Evolutionary conservation across 1,140 invertebrate genomes (phyloP).

Genomic region (Zophobas atratus): DNA sequence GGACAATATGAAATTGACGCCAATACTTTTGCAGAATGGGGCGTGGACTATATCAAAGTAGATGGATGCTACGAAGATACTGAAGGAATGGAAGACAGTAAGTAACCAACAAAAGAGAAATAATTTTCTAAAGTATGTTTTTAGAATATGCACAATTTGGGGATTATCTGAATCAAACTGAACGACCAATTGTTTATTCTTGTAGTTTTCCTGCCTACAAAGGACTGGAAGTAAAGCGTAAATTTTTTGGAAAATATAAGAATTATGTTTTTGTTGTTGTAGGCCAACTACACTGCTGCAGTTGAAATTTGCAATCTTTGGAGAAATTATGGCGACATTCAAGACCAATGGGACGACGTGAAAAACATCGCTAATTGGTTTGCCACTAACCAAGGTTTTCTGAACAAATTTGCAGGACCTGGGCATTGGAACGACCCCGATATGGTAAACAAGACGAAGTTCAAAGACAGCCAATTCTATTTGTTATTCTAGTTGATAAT

Average conservation of each 20-base stretch:
- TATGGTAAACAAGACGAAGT: constrained; percentile 74
- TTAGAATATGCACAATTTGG: constrained; percentile 73
- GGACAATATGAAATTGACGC: constrained; percentile 83
- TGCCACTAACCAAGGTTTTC: constrained; percentile 79
- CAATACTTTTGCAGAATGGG: constrained; percentile 88
- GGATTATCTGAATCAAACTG: constrained; percentile 82
- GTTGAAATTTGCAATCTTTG: constrained; percentile 86
- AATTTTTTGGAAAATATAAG: constrained; percentile 19
- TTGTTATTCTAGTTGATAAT: constrained; percentile 76
- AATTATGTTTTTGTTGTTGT: constrained; percentile 24
- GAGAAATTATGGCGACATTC: constrained; percentile 89
- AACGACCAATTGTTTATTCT: constrained; percentile 87
- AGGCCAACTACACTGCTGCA: constrained; percentile 82
- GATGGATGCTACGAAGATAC: constrained; percentile 87
- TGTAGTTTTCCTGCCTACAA: constrained; percentile 90
- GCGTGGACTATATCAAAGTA: constrained; percentile 90
- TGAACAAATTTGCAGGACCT: constrained; percentile 82
- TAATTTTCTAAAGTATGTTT: not conserved
- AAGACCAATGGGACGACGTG: constrained; percentile 84
- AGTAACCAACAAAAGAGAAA: not conserved
- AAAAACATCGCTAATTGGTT: constrained; percentile 84
- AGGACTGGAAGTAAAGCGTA: constrained; percentile 60
- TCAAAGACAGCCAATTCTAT: no score
- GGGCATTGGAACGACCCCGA: constrained; percentile 94
- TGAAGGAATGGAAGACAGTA: constrained; percentile 70